Evolutionary conservation across 2,113 vertebrate species (phyloP).

Genomic region (Aegypius monachus): DNA sequence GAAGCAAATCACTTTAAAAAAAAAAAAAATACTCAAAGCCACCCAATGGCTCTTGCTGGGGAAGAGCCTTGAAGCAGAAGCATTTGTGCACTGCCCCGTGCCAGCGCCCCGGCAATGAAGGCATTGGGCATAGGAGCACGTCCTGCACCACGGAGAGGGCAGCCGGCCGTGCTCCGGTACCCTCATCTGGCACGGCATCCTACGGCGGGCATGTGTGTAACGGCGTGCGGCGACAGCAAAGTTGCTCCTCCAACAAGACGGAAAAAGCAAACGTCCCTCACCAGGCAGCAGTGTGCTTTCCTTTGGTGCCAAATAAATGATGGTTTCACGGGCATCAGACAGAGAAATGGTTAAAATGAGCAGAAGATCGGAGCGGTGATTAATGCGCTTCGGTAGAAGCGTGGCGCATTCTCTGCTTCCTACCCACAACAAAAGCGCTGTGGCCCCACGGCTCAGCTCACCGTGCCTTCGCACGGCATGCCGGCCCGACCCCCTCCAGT

Average conservation of each 20-base stretch:
- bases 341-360: background rate
- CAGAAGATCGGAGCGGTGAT: background rate
- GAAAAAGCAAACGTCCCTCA: background rate
- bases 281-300: background rate
- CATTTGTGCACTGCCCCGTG: background rate
- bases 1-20: background rate
- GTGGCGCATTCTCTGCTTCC: background rate
- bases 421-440: background rate
- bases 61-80: background rate
- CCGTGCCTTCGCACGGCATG: fast-evolving
- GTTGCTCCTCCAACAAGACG: background rate
- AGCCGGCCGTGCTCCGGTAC: fast-evolving
- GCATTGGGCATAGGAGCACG: background rate
- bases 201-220: fast-evolving
- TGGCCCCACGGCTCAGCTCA: background rate
- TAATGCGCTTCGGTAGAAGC: background rate
- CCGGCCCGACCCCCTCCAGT: fast-evolving
- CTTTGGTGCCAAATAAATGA: background rate
- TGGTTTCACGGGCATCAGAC: background rate
- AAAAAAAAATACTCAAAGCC: background rate
- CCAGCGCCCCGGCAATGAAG: background rate
- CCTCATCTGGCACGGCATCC: background rate
- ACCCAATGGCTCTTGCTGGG: background rate
- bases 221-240: fast-evolving
- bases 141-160: fast-evolving